A percentile compares a stretch with the other conserved stretches of the same genome.
These are phyloP conservation scores for Platycheirus albimanus DNA, from an alignment of 2,888 invertebrate species.

Conservation along the genomic window DNA sequence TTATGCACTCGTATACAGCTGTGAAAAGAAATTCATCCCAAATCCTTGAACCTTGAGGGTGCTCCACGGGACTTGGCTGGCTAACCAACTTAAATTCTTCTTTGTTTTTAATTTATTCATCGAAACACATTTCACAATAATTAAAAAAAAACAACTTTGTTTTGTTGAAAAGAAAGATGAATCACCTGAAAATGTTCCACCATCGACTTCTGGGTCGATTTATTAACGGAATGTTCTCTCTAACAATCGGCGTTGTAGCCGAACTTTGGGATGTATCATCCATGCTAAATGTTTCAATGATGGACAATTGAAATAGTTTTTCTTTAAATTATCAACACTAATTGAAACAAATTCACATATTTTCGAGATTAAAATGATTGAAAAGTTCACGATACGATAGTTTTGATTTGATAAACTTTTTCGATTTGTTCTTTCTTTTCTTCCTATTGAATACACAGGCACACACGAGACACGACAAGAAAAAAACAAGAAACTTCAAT, in stretches of 20 bases:
- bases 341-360: constrained; percentile 43
- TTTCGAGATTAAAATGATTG: constrained; percentile 44
- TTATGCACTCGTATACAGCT: constrained; percentile 38
- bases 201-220: constrained; percentile 86
- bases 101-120: background rate
- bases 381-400: constrained; percentile 21
- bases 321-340: background rate
- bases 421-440: constrained; percentile 68
- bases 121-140: constrained; percentile 19
- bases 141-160: constrained; percentile 45
- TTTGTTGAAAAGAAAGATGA: constrained; percentile 76
- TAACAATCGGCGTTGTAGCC: constrained; percentile 83
- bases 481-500: constrained; percentile 59
- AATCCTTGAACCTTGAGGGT: background rate
- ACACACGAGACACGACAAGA: constrained; percentile 18
- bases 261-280: constrained; percentile 83
- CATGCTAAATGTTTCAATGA: constrained; percentile 77
- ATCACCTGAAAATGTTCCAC: constrained; percentile 86
- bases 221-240: constrained; percentile 89
- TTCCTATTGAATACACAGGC: too few species aligned
- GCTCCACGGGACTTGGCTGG: constrained; percentile 11
- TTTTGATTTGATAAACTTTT: constrained; percentile 58
- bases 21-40: background rate
- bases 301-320: constrained; percentile 46
- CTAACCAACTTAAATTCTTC: constrained; percentile 24